Evolutionary conservation across 2,113 vertebrate species (phyloP).

Genomic region (Bos taurus): DNA sequence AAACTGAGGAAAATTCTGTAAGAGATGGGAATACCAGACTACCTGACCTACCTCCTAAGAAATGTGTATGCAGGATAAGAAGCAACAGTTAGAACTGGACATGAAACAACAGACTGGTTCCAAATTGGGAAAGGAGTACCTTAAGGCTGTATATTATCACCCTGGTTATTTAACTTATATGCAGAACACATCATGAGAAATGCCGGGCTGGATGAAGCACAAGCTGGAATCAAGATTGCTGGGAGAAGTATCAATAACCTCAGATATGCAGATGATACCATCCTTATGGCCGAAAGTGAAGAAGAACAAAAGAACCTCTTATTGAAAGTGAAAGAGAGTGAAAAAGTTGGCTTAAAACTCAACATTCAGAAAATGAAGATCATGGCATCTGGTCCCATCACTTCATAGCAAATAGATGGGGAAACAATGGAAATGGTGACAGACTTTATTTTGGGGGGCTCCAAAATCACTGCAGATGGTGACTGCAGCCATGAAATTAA

Average conservation of each 20-base stretch:
- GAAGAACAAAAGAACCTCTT: neutral
- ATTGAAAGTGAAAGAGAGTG: neutral
- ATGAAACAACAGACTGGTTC: neutral
- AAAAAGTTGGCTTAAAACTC: neutral
- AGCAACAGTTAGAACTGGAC: neutral
- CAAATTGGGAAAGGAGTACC: neutral
- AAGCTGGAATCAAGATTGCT: neutral
- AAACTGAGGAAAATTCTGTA: neutral
- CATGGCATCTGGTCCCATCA: neutral
- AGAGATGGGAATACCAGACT: neutral
- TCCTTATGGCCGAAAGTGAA: neutral
- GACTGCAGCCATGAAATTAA: neutral
- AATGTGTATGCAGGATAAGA: neutral
- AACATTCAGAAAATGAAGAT: neutral
- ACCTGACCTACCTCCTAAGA: neutral
- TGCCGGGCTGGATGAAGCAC: neutral
- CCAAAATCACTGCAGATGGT: neutral
- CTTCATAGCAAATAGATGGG: neutral
- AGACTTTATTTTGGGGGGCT: neutral
- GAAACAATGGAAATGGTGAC: neutral
- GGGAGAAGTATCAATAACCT: neutral
- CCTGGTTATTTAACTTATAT: neutral
- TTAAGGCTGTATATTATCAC: neutral
- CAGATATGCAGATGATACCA: neutral
- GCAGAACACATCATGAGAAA: neutral